Evolutionary conservation across 2,888 invertebrate genomes (phyloP).

Genomic region (Tridacna gigas): DNA sequence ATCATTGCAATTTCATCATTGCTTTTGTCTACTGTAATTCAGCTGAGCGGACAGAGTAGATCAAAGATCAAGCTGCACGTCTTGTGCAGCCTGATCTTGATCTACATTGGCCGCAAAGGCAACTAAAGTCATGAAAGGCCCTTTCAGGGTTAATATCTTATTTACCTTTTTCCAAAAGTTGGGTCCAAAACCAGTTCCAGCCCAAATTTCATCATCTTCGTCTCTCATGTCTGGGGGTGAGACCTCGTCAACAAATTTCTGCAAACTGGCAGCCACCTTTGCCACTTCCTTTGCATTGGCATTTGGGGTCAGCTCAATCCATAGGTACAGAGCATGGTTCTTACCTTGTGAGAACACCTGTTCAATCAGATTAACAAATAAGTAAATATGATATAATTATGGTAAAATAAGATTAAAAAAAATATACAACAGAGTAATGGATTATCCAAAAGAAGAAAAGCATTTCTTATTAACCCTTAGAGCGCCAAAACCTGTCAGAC

Average conservation of each 20-base stretch:
- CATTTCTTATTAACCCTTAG: no score
- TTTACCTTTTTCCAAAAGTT: slow-evolving; percentile 81
- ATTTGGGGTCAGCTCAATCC: slow-evolving; percentile 81
- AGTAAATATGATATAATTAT: background rate
- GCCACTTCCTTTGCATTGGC: slow-evolving; percentile 81
- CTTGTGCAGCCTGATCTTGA: no score
- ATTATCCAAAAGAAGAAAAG: no score
- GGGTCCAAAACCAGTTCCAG: slow-evolving; percentile 84
- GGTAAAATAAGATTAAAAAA: background rate
- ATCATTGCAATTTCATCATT: no score
- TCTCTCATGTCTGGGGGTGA: slow-evolving; percentile 79
- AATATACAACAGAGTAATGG: no score
- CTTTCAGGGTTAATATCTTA: background rate
- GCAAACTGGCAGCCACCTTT: slow-evolving; percentile 78
- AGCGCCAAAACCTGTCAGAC: no score
- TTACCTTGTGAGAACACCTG: slow-evolving; percentile 83
- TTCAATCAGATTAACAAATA: background rate
- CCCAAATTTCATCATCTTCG: slow-evolving; percentile 82
- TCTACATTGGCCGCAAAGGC: no score
- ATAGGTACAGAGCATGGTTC: slow-evolving; percentile 84
- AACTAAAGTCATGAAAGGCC: no score
- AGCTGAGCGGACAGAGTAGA: no score
- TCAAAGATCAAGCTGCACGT: no score
- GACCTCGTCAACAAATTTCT: slow-evolving; percentile 81
- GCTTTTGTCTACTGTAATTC: no score